Evolutionary conservation across 1,140 invertebrate genomes (phyloP).

Genomic region (Aleiodes sp.): DNA sequence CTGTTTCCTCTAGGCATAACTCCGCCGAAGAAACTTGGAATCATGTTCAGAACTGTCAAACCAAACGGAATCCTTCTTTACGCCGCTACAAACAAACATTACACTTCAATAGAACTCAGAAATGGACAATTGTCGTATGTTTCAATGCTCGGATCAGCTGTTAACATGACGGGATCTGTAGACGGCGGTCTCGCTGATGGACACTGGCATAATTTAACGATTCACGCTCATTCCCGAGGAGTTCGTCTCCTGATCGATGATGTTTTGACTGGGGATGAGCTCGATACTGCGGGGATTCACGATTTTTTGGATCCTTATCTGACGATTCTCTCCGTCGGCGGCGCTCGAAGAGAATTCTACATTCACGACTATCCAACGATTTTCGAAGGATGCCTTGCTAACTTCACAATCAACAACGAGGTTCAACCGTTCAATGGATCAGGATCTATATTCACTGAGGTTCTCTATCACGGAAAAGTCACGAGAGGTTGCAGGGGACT

Average conservation of each 20-base stretch:
- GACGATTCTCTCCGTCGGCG: slow-evolving; percentile 81
- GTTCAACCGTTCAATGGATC: slow-evolving; percentile 89
- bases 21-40: slow-evolving; percentile 76
- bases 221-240: slow-evolving; percentile 74
- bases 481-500: slow-evolving; percentile 74
- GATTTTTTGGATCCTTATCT: slow-evolving; percentile 92
- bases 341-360: slow-evolving; percentile 70
- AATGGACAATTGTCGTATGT: slow-evolving; percentile 78
- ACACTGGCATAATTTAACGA: slow-evolving; percentile 85
- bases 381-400: slow-evolving; percentile 90
- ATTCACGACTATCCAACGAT: slow-evolving; percentile 64
- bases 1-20: slow-evolving; percentile 46
- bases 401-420: slow-evolving; percentile 89
- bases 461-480: slow-evolving; percentile 75
- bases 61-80: slow-evolving; percentile 82
- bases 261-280: slow-evolving; percentile 79
- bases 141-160: slow-evolving; percentile 77
- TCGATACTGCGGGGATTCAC: slow-evolving; percentile 85
- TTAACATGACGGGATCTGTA: slow-evolving; percentile 81
- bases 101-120: slow-evolving; percentile 78
- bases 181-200: slow-evolving; percentile 77
- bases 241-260: slow-evolving; percentile 78
- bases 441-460: slow-evolving; percentile 80
- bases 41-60: slow-evolving; percentile 84
- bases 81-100: slow-evolving; percentile 87